phyloP scores from a whole-genome alignment of 2,797 vertebrate species.

The Xenopus petersii region DNA sequence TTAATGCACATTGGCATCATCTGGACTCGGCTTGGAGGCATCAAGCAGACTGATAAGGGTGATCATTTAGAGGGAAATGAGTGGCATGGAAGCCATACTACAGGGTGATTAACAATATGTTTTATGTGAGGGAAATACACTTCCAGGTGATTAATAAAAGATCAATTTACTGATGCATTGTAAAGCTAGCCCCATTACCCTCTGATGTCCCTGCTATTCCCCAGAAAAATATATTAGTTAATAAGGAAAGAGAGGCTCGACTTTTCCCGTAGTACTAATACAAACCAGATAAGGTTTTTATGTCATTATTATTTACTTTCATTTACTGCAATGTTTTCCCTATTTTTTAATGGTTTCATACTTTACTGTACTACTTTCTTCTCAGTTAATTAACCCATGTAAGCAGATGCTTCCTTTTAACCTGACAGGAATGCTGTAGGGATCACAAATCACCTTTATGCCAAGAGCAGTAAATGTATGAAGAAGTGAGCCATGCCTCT shows the following conservation, averaged over 20 bases:
- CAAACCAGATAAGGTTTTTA: too few relatives aligned
- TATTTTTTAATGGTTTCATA: not conserved
- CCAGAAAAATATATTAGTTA: not conserved
- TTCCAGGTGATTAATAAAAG: slow-evolving; percentile 35
- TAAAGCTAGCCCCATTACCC: slow-evolving; percentile 33
- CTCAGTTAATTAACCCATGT: too few relatives aligned
- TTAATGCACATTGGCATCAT: slow-evolving; percentile 34
- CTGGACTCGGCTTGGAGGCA: slow-evolving; percentile 37
- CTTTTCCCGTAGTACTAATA: too few relatives aligned
- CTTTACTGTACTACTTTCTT: too few relatives aligned
- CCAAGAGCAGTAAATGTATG: too few relatives aligned
- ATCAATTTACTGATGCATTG: slow-evolving; percentile 38
- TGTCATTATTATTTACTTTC: too few relatives aligned
- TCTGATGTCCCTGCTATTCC: slow-evolving; percentile 27
- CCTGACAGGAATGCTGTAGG: too few relatives aligned
- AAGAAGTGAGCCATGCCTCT: too few relatives aligned
- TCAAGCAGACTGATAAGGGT: slow-evolving; percentile 38
- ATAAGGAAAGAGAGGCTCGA: not conserved
- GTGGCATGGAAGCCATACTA: slow-evolving; percentile 23
- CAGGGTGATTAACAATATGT: slow-evolving; percentile 40
- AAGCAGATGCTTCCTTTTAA: too few relatives aligned
- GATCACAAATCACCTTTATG: too few relatives aligned
- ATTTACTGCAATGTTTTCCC: not conserved
- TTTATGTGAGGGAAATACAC: slow-evolving; percentile 40
- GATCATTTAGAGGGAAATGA: slow-evolving; percentile 42